A percentile compares a stretch with the other conserved stretches of the same genome.
phyloP scores from a whole-genome alignment of 2,113 vertebrate species.

The Myotis brandtii region DNA sequence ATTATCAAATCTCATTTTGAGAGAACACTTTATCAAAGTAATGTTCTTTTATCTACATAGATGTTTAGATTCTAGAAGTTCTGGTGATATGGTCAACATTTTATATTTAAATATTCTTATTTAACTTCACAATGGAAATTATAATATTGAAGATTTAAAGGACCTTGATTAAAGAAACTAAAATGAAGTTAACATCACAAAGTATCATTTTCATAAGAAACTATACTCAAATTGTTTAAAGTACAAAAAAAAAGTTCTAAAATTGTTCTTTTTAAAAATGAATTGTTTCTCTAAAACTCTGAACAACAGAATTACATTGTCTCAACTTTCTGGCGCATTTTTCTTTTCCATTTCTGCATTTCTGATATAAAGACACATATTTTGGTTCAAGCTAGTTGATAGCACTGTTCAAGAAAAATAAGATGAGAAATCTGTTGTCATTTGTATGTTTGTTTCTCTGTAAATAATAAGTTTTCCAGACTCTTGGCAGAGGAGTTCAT shows the following conservation, averaged over 20 bases:
- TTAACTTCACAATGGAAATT: background rate
- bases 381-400: background rate
- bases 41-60: background rate
- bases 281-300: background rate
- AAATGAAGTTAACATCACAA: background rate
- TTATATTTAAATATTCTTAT: background rate
- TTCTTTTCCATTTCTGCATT: background rate
- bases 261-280: background rate
- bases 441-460: too few species aligned
- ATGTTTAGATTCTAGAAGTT: background rate
- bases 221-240: background rate
- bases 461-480: background rate
- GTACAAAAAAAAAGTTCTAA: background rate
- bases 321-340: background rate
- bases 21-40: background rate
- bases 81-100: background rate
- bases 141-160: background rate
- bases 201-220: background rate
- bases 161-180: background rate
- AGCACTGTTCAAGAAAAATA: too few species aligned
- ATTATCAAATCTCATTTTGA: background rate
- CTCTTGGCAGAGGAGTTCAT: background rate
- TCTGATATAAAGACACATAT: background rate
- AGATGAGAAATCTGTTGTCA: too few species aligned
- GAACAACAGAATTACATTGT: background rate